These are phyloP conservation scores for Chrysochloris asiatica DNA, from an alignment of 2,113 vertebrate species.

Conservation along the genomic window DNA sequence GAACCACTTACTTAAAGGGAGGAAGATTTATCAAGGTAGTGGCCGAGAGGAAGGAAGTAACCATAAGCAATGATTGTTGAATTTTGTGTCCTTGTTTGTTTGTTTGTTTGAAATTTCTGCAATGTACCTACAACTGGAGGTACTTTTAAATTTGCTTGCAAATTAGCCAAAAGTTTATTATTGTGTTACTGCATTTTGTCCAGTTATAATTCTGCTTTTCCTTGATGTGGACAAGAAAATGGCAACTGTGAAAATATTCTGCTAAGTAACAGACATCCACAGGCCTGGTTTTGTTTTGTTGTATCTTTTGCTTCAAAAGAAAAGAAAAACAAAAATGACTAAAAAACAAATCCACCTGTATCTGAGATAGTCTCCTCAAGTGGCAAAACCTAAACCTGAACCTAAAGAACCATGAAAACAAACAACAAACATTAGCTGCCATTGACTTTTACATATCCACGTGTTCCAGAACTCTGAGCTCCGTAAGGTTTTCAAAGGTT, in stretches of 20 bases:
- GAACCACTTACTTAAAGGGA: background rate
- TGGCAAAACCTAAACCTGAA: background rate
- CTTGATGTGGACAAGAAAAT: background rate
- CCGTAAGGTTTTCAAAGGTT: background rate
- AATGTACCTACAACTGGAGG: background rate
- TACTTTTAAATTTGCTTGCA: slow-evolving; percentile 1
- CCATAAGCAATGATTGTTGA: background rate
- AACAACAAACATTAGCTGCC: background rate
- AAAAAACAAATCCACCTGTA: too few species aligned
- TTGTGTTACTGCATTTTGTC: background rate
- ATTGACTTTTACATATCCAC: too few species aligned
- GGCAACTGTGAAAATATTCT: background rate
- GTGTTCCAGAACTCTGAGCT: background rate
- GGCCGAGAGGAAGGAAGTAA: background rate
- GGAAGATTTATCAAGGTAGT: background rate
- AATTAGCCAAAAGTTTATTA: background rate
- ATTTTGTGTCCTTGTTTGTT: background rate
- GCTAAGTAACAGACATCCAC: background rate
- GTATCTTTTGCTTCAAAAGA: background rate
- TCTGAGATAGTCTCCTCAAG: slow-evolving; percentile 9
- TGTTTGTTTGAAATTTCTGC: too few species aligned
- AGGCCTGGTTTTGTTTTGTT: background rate
- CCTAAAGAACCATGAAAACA: too few species aligned
- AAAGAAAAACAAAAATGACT: background rate
- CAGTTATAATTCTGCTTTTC: background rate